phyloP scores from a whole-genome alignment of 2,113 vertebrate species.

The Chaetodon trifascialis region DNA sequence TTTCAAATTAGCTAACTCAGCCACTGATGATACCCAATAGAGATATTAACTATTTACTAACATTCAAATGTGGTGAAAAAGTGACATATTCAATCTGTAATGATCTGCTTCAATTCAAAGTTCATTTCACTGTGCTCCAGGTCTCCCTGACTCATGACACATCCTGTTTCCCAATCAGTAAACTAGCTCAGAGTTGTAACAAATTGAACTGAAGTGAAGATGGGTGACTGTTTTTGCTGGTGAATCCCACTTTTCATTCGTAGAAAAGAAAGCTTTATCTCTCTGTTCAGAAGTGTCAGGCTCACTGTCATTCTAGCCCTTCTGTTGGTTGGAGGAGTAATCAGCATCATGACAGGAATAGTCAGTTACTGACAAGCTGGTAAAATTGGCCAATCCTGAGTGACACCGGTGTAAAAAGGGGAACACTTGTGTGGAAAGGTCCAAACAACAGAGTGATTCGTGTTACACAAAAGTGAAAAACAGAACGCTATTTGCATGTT shows the following conservation, averaged over 20 bases:
- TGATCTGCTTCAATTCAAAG: background rate
- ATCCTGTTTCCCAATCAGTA: background rate
- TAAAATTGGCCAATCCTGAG: conserved; percentile 7
- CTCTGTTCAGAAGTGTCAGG: conserved; percentile 2
- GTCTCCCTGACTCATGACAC: background rate
- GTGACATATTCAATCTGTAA: no score
- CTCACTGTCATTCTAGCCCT: background rate
- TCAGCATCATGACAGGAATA: background rate
- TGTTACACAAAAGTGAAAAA: conserved; percentile 56
- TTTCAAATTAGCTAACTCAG: no score
- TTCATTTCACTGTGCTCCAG: background rate
- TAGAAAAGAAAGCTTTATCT: background rate
- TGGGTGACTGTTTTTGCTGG: background rate
- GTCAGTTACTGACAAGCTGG: conserved; percentile 10
- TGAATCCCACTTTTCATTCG: background rate
- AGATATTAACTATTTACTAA: no score
- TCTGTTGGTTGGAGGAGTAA: background rate
- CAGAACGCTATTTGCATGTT: conserved; percentile 57
- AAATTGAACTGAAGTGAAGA: background rate
- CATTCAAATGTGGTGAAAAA: no score
- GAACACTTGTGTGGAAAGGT: conserved; percentile 46
- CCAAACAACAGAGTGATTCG: conserved; percentile 33
- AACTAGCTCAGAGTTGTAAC: no score
- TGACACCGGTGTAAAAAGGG: conserved; percentile 22
- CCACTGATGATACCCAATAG: no score